phyloP scores from a whole-genome alignment of 2,888 invertebrate genomes.

The Rotaria sp. region DNA sequence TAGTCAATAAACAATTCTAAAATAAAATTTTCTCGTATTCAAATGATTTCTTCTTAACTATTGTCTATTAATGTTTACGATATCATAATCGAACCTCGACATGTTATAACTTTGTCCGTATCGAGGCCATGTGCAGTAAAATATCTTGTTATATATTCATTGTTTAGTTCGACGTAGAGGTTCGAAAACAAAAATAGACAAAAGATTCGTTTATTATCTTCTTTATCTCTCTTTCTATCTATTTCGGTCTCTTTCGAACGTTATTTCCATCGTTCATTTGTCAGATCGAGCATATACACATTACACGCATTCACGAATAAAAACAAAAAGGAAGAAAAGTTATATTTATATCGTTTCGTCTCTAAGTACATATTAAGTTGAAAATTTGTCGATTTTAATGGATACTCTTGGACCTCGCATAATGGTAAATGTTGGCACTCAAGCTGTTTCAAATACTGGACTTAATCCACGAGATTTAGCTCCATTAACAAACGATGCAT shows the following conservation, averaged over 20 bases:
- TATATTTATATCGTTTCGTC: not conserved
- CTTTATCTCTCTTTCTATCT: not conserved
- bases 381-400: not conserved
- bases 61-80: not conserved
- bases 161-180: not conserved
- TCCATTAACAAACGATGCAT: slow-evolving; percentile 7
- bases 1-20: no score
- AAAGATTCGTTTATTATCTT: not conserved
- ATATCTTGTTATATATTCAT: not conserved
- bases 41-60: not conserved
- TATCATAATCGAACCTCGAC: not conserved
- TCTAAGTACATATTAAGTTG: not conserved
- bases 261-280: slow-evolving; percentile 14
- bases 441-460: slow-evolving; percentile 1
- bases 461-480: slow-evolving; percentile 14
- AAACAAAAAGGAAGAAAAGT: not conserved
- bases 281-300: slow-evolving; percentile 4
- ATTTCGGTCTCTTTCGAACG: not conserved
- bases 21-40: no score
- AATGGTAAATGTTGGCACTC: slow-evolving; percentile 8
- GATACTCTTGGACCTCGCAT: slow-evolving; percentile 7
- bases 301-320: not conserved
- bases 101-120: not conserved
- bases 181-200: not conserved
- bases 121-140: slow-evolving; percentile 7